phyloP scores from a whole-genome alignment of 2,888 invertebrate genomes.

The Ellobium chinense region DNA sequence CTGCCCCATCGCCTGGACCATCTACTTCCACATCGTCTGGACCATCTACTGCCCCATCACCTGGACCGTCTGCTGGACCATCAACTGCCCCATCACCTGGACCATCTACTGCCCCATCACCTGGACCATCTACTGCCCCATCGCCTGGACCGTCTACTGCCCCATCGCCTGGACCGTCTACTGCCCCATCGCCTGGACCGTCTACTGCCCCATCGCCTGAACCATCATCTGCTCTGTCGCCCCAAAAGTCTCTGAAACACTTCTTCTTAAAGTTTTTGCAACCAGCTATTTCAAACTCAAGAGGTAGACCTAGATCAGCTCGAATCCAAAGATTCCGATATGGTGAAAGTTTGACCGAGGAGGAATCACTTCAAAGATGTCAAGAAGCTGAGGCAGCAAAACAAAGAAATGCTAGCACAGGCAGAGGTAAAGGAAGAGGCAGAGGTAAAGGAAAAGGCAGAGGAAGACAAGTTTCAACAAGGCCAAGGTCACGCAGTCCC shows the following conservation, averaged over 20 bases:
- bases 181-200: neutral
- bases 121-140: neutral
- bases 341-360: neutral
- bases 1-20: neutral
- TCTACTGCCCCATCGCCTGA: neutral
- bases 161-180: neutral
- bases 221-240: neutral
- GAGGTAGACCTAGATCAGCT: neutral
- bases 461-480: neutral
- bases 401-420: neutral
- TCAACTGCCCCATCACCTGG: neutral
- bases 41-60: neutral
- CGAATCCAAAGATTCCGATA: neutral
- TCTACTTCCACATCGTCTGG: neutral
- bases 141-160: neutral
- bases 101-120: neutral
- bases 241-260: neutral
- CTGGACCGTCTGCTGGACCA: neutral
- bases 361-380: neutral
- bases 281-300: neutral
- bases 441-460: neutral
- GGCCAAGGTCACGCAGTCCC: neutral
- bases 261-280: neutral
- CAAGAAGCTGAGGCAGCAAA: neutral
- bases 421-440: neutral